phyloP scores from a whole-genome alignment of 2,113 vertebrate species.

The Litocranius walleri region DNA sequence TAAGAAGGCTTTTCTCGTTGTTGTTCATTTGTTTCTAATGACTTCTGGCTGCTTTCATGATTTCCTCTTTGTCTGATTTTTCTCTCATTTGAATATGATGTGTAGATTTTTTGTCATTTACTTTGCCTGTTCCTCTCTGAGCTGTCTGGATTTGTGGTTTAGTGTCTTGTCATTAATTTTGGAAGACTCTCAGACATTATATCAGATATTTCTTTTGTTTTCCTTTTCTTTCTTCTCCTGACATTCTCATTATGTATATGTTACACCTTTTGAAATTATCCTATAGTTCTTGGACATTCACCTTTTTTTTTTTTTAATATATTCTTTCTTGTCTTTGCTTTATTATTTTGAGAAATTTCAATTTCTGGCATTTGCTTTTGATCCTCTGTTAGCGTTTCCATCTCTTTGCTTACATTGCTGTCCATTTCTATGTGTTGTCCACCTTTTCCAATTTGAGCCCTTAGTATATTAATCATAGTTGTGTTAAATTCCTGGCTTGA shows the following conservation, averaged over 20 bases:
- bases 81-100: background rate
- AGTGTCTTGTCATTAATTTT: background rate
- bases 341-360: background rate
- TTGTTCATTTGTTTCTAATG: background rate
- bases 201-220: background rate
- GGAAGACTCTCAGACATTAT: background rate
- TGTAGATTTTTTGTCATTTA: background rate
- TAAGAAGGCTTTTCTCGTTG: background rate
- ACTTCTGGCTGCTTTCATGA: background rate
- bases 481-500: background rate
- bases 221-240: background rate
- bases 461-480: background rate
- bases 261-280: background rate
- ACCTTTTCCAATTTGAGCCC: background rate
- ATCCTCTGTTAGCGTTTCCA: background rate
- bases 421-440: background rate
- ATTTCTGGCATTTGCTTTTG: background rate
- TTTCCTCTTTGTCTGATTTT: conserved; percentile 4
- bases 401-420: background rate
- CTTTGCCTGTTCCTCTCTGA: background rate
- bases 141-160: conserved; percentile 12
- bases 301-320: background rate
- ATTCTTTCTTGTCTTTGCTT: background rate
- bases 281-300: background rate
- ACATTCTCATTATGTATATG: background rate